Evolutionary conservation across 2,888 invertebrate species (phyloP), one percentile per base, ranked within the genome.

Genomic region (Conchocele bisecta): DNA sequence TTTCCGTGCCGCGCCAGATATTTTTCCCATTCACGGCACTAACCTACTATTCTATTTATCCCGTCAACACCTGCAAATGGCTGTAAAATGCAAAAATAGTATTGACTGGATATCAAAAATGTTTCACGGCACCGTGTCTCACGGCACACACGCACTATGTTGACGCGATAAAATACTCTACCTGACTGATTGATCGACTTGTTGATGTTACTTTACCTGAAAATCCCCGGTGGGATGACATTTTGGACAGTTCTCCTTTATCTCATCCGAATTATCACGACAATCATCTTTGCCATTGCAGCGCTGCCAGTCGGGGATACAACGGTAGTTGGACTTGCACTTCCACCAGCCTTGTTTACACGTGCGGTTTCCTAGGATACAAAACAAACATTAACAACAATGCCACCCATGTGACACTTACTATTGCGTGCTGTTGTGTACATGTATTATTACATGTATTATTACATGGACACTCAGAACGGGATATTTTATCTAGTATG

Each of bases 261-360:
- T 92, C 91, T 99, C 99, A 89, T 99, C 99, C 29, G 97, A 97
- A 65, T 96, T 96, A 89, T 99, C 99, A 3, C 97, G 93, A 85
- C 98, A 98, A 90, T 99, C 98, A 87, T 99, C 98, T 90, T 97
- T 97, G 13, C 98, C 98, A 89, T 99, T 98, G 90, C 99, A 99
- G 94, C 98, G 97, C 75, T 98, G 92, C 98, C 98, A 99, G 91
- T 97, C 96, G 0, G 99, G 98, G 85, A 99, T 98, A 91, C 98
- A 98, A 28, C 98, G 94, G 91, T 98, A 98, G 92, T 95, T 95
- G 0, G 97, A 96, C 0, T 97, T 97, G 91, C 99, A 99, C 20
- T 97, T 93, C 87, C 96, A 95, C 98, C 98, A 99, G 0, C 98
- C 98, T 0, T 95, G 95, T 0, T 97, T 97, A 89, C 99, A 99